phyloP scores from a whole-genome alignment of 2,797 vertebrate species.

The Anabacerthia variegaticeps region DNA sequence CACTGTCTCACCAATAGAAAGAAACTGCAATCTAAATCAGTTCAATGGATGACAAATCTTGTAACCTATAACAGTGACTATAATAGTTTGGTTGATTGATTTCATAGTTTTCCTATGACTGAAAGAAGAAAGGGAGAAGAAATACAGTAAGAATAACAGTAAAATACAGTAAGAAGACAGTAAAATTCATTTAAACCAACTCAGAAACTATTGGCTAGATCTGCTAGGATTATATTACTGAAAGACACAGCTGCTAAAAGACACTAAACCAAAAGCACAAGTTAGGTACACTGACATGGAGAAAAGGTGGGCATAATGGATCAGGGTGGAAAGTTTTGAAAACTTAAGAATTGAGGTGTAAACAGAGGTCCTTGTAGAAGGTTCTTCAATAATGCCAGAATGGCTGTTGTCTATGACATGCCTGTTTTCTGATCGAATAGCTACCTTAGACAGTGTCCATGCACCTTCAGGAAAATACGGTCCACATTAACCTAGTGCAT shows the following conservation, averaged over 20 bases:
- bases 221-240: not conserved
- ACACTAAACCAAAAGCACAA: not conserved
- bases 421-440: not conserved
- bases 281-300: not conserved
- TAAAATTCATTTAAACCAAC: not conserved
- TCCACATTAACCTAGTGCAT: accelerated
- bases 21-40: not conserved
- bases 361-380: not conserved
- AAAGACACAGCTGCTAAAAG: not conserved
- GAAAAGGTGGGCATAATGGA: not conserved
- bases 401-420: not conserved
- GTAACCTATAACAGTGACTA: not conserved
- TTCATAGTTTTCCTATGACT: not conserved
- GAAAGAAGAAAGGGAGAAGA: not conserved
- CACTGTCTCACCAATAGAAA: not conserved
- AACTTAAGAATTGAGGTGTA: not conserved
- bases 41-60: not conserved
- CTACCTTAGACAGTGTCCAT: not conserved
- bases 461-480: not conserved
- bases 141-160: not conserved
- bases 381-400: not conserved
- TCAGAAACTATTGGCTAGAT: not conserved
- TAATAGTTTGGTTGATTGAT: not conserved
- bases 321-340: not conserved
- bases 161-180: not conserved